Evolutionary conservation across 2,888 invertebrate genomes (phyloP), one percentile per base, ranked within the genome.

Genomic region (Agrotis puta): DNA sequence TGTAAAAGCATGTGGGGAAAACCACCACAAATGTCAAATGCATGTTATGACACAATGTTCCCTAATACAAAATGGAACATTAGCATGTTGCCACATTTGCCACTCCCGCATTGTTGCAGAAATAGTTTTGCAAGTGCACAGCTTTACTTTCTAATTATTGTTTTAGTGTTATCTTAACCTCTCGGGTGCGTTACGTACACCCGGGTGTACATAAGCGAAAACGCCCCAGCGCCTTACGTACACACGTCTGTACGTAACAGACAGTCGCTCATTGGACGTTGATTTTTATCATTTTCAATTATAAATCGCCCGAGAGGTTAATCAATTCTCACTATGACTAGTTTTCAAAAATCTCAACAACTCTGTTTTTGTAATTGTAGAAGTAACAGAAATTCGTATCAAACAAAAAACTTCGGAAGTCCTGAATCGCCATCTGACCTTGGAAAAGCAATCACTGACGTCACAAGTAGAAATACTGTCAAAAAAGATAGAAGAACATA

Each of bases 381-480:
- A 93, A 74, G 81, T 92, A 27, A 85, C 78, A 68, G 84, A 88
- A 68, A 84, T 88, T 14, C 86, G 88, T 39, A 77, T 79, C 3
- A 90, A 90, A 79, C 79, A 91, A 48, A 90, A 92, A 71, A 85
- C 88, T 54, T 65, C 85, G 2, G 88, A 90, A 47, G 14, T 85
- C 47, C 54, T 86, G 47, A 88, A 87, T 62, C 79, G 84, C 20
- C 89, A 83, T 65, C 39, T 88, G 24, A 85, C 70, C n/a, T 51
- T 86, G 39, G 93, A 94, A 16, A 93, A 90, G 64, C 88, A 91
- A 4, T 72, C 86, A 0, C 77, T 93, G 5, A 71, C 70, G 2
- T 77, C 89, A 20, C 91, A 94, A 70, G 61, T 94, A 13, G 88
- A 92, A 24, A 83, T 90, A 22, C 70, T 94, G 18, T 90, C 90